Percentiles rank a stretch among this genome's conserved stretches.
phyloP scores from a whole-genome alignment of 2,888 invertebrate genomes.

The Melanotus villosus region DNA sequence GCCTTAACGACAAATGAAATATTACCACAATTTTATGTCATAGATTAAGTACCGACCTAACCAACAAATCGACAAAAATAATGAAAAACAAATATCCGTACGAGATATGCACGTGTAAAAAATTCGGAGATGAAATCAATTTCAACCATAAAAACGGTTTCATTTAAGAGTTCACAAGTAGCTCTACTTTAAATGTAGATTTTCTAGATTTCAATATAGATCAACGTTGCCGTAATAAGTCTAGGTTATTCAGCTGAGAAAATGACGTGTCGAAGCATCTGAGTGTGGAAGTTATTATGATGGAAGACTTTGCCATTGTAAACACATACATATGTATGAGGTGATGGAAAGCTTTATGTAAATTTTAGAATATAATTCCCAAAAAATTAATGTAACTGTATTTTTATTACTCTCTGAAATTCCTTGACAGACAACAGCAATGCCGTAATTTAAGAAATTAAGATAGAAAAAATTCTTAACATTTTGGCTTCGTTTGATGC shows the following conservation, averaged over 20 bases:
- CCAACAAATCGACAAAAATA: slow-evolving; percentile 18
- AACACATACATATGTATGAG: background rate
- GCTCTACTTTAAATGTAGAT: slow-evolving; percentile 53
- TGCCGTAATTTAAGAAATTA: too few species aligned
- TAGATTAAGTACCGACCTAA: slow-evolving; percentile 3
- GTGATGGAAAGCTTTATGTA: background rate
- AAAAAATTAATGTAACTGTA: too few species aligned
- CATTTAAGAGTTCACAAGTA: slow-evolving; percentile 26
- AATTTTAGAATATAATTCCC: background rate
- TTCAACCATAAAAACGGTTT: slow-evolving; percentile 19
- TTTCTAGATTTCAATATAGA: slow-evolving; percentile 59
- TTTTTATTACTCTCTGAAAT: too few species aligned
- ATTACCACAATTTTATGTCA: slow-evolving; percentile 39
- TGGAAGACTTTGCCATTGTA: slow-evolving; percentile 15
- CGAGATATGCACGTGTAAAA: background rate
- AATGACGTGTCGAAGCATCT: slow-evolving; percentile 16
- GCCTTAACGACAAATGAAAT: slow-evolving; percentile 41
- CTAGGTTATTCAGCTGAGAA: slow-evolving; percentile 39
- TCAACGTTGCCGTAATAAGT: slow-evolving; percentile 41
- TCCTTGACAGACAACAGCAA: too few species aligned
- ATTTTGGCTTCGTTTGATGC: too few species aligned
- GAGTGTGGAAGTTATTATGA: slow-evolving; percentile 17
- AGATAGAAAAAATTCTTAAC: too few species aligned
- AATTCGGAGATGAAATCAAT: background rate
- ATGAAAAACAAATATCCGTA: slow-evolving; percentile 4